Evolutionary conservation across 35 echinoderm and acorn worm genomes (phyloP).

Genomic region (Acanthaster planci): DNA sequence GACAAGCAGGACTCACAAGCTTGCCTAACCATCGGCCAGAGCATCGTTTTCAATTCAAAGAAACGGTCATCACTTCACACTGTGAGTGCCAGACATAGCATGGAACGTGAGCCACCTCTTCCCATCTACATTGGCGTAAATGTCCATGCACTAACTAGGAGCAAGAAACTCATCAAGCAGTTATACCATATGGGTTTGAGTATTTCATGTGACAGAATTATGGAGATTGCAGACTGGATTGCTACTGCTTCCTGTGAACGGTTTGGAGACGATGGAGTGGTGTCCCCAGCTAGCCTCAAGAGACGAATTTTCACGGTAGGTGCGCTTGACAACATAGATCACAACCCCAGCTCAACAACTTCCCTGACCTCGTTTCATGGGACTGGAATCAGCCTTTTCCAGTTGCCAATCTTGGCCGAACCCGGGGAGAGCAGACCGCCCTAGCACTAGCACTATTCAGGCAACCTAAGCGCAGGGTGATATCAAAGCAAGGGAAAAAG

Average conservation of each 20-base stretch:
- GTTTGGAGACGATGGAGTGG: constrained; percentile 45
- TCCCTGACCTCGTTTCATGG: constrained; percentile 52
- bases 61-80: neutral
- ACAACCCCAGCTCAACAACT: constrained; percentile 48
- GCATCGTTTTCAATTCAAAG: neutral
- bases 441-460: constrained; percentile 36
- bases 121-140: constrained; percentile 39
- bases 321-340: constrained; percentile 66
- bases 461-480: neutral
- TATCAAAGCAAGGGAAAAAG: constrained; percentile 21
- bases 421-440: constrained; percentile 50
- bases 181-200: constrained; percentile 46
- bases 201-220: constrained; percentile 59
- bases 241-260: constrained; percentile 26
- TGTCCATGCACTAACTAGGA: constrained; percentile 40
- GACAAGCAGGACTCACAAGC: neutral
- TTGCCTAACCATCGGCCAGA: neutral
- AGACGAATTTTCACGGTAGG: constrained; percentile 28
- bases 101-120: constrained; percentile 36
- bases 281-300: constrained; percentile 38
- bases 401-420: constrained; percentile 31
- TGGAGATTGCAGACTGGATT: constrained; percentile 32
- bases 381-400: constrained; percentile 53
- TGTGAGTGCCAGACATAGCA: neutral
- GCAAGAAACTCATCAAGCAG: constrained; percentile 42